Conservation (phyloP, 2,113 vertebrate genomes). For the Plestiodon gilberti region DNA sequence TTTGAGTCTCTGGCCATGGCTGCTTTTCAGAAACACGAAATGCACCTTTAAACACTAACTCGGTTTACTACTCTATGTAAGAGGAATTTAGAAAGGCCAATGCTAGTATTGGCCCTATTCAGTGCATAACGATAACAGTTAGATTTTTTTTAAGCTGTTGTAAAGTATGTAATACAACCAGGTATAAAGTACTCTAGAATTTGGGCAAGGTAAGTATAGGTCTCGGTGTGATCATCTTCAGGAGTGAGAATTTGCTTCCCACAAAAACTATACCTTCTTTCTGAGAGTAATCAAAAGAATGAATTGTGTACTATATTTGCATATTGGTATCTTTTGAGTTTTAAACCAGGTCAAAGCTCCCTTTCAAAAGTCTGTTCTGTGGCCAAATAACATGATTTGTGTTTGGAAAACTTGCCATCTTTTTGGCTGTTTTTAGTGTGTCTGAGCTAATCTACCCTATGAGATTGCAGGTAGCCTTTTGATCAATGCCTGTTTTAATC, state of each 20-base stretch:
- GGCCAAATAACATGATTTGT: neutral
- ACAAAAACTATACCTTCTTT: neutral
- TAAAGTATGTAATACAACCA: neutral
- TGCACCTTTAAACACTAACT: neutral
- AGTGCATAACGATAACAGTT: neutral
- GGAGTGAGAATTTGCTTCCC: neutral
- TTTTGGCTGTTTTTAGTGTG: neutral
- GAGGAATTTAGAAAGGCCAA: neutral
- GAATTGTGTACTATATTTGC: neutral
- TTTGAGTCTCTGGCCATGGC: neutral
- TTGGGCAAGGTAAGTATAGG: neutral
- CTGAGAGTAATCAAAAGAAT: neutral
- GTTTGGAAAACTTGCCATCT: accelerated
- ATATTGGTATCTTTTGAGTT: neutral
- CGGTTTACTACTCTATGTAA: neutral
- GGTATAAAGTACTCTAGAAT: neutral
- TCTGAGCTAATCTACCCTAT: neutral
- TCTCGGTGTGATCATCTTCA: neutral
- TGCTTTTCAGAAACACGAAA: neutral
- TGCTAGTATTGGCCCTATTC: neutral
- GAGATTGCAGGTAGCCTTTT: too few relatives aligned
- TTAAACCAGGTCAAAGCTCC: neutral
- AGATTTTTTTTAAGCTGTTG: neutral
- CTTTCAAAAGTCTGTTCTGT: neutral
- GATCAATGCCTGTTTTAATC: too few relatives aligned